Base-by-base conservation (phyloP, 2,888 invertebrate species). In the Andricus quercusramuli region DNA sequence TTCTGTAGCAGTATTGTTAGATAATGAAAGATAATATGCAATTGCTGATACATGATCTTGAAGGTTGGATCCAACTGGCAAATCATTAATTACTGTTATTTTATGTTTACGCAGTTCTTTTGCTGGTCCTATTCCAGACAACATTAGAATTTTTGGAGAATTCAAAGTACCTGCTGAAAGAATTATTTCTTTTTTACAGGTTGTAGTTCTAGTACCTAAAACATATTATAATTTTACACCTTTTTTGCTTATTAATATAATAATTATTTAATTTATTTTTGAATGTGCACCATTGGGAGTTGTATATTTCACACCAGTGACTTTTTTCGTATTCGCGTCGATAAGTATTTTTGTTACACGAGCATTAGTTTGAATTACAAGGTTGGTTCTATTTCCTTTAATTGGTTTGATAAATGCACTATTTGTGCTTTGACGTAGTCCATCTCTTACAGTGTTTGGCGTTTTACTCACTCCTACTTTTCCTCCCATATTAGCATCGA, bases 301-400 rank as follows among this genome's bases (percentile, higher is more conserved):
- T 82, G 93, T 91, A 66, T 94, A 92, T 80, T 94, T 91, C 1
- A 94, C 92, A 9, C 94, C 94, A 3, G 78, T 87, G 1, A 93
- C 93, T 32, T 78, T 89, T 78, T 93, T 94, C 15, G 91, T 92
- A 11, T 86, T 64, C 0, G 89, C 86, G 86, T 95, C 93, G 70
- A 95, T 93, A 51, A 97, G 92, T 3, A 98, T 90, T 90, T 95
- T 95, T 0, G 96, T 96, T 0, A 96, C 97, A 89, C 97, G 96
- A 0, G 97, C 94, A 86, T 97, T 96, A 90, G 97, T 94, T 0
- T 97, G 96, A 2, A 97, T 94, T 90, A 98, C 97, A 13, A 98
- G 94, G 91, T 98, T 98, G 29, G 86, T 85, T 80, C 94, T 87
- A 0, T 91, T 82, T n/a, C 84, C 83, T 67, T 91, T 91, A 6